phyloP scores from a whole-genome alignment of 2,888 invertebrate species.

The Lamproptera curius region DNA sequence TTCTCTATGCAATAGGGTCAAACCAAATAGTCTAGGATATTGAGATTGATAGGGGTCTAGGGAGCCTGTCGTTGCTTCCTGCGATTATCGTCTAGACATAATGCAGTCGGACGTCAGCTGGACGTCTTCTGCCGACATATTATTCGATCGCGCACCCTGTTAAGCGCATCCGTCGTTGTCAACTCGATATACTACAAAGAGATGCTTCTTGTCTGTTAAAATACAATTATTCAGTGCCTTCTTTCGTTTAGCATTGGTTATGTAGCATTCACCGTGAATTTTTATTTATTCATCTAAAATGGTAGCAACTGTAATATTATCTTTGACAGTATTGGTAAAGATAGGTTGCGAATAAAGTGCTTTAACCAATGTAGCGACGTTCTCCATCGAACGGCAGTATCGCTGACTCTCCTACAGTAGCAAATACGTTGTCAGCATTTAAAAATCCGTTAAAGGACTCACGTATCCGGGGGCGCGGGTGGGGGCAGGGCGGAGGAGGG shows the following conservation, averaged over 20 bases:
- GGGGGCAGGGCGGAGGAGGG: not conserved
- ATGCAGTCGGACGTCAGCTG: constrained; percentile 1
- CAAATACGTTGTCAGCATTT: constrained; percentile 19
- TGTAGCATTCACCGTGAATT: too few species aligned
- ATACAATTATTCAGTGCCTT: not conserved
- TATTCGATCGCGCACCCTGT: not conserved
- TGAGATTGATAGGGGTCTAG: constrained; percentile 31
- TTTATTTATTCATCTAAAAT: too few species aligned
- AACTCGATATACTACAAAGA: not conserved
- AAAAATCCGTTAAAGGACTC: constrained; percentile 20
- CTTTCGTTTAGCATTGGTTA: not conserved
- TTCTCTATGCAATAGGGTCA: constrained; percentile 21
- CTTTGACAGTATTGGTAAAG: not conserved
- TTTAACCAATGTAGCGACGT: not conserved
- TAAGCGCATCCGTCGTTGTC: not conserved
- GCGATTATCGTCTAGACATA: constrained; percentile 34
- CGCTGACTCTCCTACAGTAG: constrained; percentile 19
- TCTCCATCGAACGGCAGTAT: constrained; percentile 11
- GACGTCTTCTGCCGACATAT: not conserved
- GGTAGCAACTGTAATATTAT: not conserved
- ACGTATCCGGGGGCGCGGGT: constrained; percentile 7
- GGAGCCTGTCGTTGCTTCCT: constrained; percentile 29
- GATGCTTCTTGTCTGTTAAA: not conserved
- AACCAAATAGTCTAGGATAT: constrained; percentile 20
- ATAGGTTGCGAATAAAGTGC: not conserved